A percentile compares a stretch with the other conserved stretches of the same genome.
Evolutionary conservation across 37 sponge, comb jelly and placozoan species (phyloP).

Genomic region (Ephydatia muelleri): DNA sequence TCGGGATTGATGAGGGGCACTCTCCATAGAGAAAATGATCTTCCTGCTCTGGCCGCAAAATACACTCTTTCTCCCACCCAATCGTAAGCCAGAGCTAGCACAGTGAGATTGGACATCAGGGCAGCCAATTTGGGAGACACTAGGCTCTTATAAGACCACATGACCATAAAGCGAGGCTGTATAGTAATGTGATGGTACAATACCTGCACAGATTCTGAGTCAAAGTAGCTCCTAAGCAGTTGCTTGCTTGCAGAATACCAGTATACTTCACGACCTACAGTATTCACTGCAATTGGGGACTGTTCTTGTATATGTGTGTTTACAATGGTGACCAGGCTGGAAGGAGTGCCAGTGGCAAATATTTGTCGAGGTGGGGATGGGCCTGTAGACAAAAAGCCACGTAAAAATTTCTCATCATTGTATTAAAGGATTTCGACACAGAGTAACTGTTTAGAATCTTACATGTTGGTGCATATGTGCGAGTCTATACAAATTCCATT

Average conservation of each 20-base stretch:
- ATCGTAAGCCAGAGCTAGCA: slow-evolving; percentile 36
- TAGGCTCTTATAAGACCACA: not conserved
- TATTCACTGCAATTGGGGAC: slow-evolving; percentile 33
- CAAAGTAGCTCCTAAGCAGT: slow-evolving; percentile 23
- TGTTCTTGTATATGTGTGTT: not conserved
- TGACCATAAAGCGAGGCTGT: slow-evolving; percentile 3
- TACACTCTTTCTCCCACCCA: slow-evolving; percentile 39
- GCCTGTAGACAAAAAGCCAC: not conserved
- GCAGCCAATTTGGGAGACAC: too few relatives aligned
- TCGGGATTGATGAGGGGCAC: not conserved
- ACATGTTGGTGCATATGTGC: not conserved
- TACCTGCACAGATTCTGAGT: not conserved
- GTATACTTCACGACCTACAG: slow-evolving; percentile 18
- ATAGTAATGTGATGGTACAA: not conserved
- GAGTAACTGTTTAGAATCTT: too few relatives aligned
- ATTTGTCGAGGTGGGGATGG: slow-evolving; percentile 33
- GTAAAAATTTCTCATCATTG: too few relatives aligned
- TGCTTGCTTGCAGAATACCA: slow-evolving; percentile 17
- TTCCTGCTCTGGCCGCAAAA: slow-evolving; percentile 1
- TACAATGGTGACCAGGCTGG: not conserved
- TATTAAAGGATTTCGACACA: too few relatives aligned
- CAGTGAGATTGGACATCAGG: not conserved
- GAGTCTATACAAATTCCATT: not conserved
- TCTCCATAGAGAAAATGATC: not conserved
- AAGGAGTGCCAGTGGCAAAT: not conserved